Percentiles rank a stretch among this genome's conserved stretches.
Evolutionary conservation across 2,888 invertebrate species (phyloP).

Genomic region (Tetragnatha montana): DNA sequence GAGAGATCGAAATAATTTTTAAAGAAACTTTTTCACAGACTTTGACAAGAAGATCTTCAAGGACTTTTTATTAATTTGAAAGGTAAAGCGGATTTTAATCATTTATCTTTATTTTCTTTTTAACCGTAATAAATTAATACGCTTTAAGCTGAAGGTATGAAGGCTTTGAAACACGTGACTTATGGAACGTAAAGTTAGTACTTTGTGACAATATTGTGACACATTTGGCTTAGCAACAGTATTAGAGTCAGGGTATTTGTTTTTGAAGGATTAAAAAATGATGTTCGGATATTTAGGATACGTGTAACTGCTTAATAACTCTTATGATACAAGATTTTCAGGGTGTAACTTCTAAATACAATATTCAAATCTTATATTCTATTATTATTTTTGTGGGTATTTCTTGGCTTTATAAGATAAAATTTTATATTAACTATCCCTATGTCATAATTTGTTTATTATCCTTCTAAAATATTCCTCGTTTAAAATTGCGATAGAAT

Average conservation of each 20-base stretch:
- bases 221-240: not conserved
- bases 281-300: not conserved
- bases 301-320: no score
- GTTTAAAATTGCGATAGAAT: no score
- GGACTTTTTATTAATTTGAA: not conserved
- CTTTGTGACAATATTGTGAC: not conserved
- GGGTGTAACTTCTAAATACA: no score
- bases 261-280: not conserved
- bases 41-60: slow-evolving; percentile 43
- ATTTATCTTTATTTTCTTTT: not conserved
- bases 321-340: no score
- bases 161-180: not conserved
- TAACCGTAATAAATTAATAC: slow-evolving; percentile 5
- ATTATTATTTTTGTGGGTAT: no score
- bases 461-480: no score
- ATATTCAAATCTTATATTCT: no score
- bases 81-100: not conserved
- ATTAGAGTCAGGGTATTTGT: not conserved
- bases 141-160: not conserved
- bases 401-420: no score
- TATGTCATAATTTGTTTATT: no score
- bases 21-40: slow-evolving; percentile 27
- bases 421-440: no score
- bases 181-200: not conserved
- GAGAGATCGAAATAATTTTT: slow-evolving; percentile 21